Evolutionary conservation across 2,797 vertebrate genomes (phyloP), one percentile per base, ranked within the genome.

Genomic region (Hoplostethus mediterraneus): DNA sequence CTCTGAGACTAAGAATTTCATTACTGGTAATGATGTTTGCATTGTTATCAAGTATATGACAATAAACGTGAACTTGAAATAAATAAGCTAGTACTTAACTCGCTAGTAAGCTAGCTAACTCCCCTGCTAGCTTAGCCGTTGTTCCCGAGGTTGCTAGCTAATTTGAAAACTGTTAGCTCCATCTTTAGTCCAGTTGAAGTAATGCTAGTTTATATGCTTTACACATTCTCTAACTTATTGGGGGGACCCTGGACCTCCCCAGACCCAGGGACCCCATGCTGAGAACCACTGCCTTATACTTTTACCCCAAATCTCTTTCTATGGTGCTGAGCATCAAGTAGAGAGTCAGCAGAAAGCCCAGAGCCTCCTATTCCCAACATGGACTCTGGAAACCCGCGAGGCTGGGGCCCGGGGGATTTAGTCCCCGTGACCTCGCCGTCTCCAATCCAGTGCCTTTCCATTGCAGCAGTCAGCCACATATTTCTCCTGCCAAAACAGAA

Each of bases 381-480:
- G 17, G 30, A 30, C 38, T 59, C 14, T 33, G 38, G 36, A 51
- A 70, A 56, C 11, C 68, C 21, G 21, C 21, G 21, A 21, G 21
- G 21, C 21, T 21, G 21, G 1, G 21, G 21, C 21, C 21, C 21
- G 21, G 21, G 53, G 40, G 31, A 56, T 60, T 70, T 51, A 74
- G 79, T 21, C 21, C 75, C 75, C 17, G 31, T 38, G 66, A 79
- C 71, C 67, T 72, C 57, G 60, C 59, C 66, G 75, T 77, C 69
- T 45, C 79, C 75, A 73, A 25, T 81, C 79, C 69, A 47, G 51
- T 61, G 67, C 55, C 66, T 63, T 51, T 63, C 25, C 40, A 31
- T 40, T 11, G 61, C 58, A 61, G 47, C 75, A 25, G 31, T 14
- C 72, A 60, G 67, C 58, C 38, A 25, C 76, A 55, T 1, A 13